Evolutionary conservation across 2,888 invertebrate species (phyloP), one percentile per base, ranked within the genome.

Genomic region (Yponomeuta malinellus): DNA sequence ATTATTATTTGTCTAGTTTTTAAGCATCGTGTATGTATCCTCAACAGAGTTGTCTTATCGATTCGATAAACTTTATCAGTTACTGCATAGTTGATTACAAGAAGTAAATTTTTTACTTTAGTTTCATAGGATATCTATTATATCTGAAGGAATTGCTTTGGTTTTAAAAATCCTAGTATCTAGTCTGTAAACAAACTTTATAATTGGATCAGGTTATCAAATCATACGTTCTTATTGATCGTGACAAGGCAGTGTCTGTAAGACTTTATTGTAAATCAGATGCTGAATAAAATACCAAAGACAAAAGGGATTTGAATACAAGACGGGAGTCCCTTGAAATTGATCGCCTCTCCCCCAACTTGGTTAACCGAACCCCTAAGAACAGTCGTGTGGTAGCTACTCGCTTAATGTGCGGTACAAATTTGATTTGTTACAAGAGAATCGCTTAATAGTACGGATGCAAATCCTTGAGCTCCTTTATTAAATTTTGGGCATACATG

Each of bases 221-320:
- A 33, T 65, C 65, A 59, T 10, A 29, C 63, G 43, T n/a, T 29
- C n/a, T 31, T 71, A 71, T 70, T 70, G 67, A 67, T 71, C 66
- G 48, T 70, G 67, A 70, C 66, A 69, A 43, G 43, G 37, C 69
- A 74, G 74, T 72, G 72, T 73, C 74, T 72, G 52, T 23, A 74
- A 73, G 74, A 75, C 79, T 81, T 79, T 82, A 84, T 86, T 85
- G 83, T 88, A 85, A 88, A 85, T 87, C 85, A 86, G 78, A 79
- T 78, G 84, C 83, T 87, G 81, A 87, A 88, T 88, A 86, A 87
- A 88, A 88, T 86, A 78, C 78, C 78, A 85, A 87, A 90, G 88
- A 90, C 89, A 91, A 90, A 86, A 86, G 88, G 88, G 88, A 90
- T 91, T 90, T 90, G 89, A 89, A 89, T 88, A 85, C 85, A 86